Base-by-base conservation (phyloP, 2,888 invertebrate species). In the Acanthosoma haemorrhoidale region DNA sequence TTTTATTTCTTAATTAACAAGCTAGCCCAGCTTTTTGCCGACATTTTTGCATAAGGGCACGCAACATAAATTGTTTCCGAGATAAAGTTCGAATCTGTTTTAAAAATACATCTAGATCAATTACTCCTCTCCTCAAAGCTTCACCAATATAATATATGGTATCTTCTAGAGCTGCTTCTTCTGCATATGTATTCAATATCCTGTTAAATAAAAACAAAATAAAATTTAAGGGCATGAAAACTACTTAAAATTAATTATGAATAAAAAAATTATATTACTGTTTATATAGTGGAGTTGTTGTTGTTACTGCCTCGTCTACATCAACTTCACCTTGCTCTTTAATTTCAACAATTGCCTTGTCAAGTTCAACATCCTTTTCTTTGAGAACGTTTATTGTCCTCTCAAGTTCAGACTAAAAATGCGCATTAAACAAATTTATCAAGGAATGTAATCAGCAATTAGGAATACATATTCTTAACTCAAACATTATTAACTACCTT, bases 111-210 rank as follows among this genome's bases (percentile, higher is more conserved):
- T 99, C 97, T 77, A 98, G 83, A 82, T 96, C 96, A 78, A 99
- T 93, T 6, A 94, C 93, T 73, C 92, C 90, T 76, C 92, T 89
- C 74, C 96, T 86, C 72, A 98, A 81, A 9, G 95, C 96, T 83
- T 97, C 96, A 8, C 96, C 96, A 82, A 99, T 88, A 79, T 96
- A 96, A 80, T 98, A 99, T 78, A 99, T 96, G 72, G 96, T 94
- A 84, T 99, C 99, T 83, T 99, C 98, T 67, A 94, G 87, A 15
- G 99, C 96, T 73, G 97, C 95, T 83, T 99, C 99, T 81, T 98
- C 96, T 63, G 96, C 95, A 83, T 94, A 97, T 51, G 95, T 90
- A 81, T 92, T 94, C 72, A 97, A 81, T 78, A 98, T 87, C 79
- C 92, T 92, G 77, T 2, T 32, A 4, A 32, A 61, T 32, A 61